Percentiles rank a stretch among this genome's conserved stretches.
phyloP scores from a whole-genome alignment of 2,113 vertebrate genomes.

The Carassius gibelio region DNA sequence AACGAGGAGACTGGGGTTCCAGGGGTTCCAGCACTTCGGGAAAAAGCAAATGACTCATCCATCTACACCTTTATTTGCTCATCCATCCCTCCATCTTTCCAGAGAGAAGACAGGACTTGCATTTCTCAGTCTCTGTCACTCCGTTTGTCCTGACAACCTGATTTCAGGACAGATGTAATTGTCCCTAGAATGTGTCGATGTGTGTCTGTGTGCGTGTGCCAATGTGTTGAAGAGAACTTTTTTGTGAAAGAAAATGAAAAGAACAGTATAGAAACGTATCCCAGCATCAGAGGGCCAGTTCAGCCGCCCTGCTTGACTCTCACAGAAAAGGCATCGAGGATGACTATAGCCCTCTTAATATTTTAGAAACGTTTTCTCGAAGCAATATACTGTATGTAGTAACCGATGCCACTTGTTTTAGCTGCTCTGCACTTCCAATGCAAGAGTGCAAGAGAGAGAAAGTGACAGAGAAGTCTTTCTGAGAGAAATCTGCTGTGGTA shows the following conservation, averaged over 20 bases:
- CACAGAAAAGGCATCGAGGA: constrained; percentile 29
- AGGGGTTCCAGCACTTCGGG: constrained; percentile 79
- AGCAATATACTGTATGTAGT: constrained; percentile 53
- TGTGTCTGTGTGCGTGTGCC: constrained; percentile 39
- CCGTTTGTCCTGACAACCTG: constrained; percentile 33
- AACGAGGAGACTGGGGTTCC: constrained; percentile 74
- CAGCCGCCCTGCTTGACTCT: constrained; percentile 1
- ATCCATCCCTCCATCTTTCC: constrained; percentile 44
- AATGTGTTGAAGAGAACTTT: constrained; percentile 3
- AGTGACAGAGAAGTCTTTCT: constrained; percentile 4
- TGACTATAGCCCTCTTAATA: constrained; percentile 23
- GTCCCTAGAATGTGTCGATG: constrained; percentile 4
- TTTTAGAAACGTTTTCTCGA: constrained; percentile 45
- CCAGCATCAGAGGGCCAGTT: constrained; percentile 30
- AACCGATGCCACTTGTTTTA: constrained; percentile 3
- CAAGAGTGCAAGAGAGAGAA: background rate
- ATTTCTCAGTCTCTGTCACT: constrained; percentile 34
- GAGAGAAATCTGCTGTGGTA: constrained; percentile 11
- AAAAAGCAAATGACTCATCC: constrained; percentile 75
- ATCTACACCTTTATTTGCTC: constrained; percentile 50
- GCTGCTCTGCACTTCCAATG: constrained; percentile 13
- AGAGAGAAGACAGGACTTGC: constrained; percentile 33
- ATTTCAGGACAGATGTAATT: constrained; percentile 21
- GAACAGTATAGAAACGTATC: constrained; percentile 11
- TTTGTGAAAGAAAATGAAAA: background rate